A percentile compares a stretch with the other conserved stretches of the same genome.
phyloP scores from a whole-genome alignment of 2,113 vertebrate species.

The Caranx melampygus region DNA sequence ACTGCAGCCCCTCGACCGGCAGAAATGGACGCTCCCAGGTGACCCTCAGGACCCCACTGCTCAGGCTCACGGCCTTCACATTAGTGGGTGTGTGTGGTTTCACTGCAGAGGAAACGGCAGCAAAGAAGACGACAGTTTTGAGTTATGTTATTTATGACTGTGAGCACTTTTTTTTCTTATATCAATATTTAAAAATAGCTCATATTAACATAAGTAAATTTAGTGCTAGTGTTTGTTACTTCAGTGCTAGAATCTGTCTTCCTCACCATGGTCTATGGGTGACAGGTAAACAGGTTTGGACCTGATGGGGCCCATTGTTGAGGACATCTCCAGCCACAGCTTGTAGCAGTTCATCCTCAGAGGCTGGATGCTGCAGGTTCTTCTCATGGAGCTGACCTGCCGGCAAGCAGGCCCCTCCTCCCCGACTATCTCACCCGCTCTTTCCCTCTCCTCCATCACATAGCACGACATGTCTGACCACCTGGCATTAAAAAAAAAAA shows the following conservation, averaged over 20 bases:
- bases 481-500: slow-evolving; percentile 27
- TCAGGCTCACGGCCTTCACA: slow-evolving; percentile 84
- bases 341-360: slow-evolving; percentile 91
- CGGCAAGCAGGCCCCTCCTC: slow-evolving; percentile 77
- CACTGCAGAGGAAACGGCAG: slow-evolving; percentile 79
- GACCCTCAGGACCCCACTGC: slow-evolving; percentile 83
- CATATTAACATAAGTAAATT: not conserved
- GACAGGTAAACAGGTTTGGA: slow-evolving; percentile 88
- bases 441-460: slow-evolving; percentile 76
- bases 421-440: slow-evolving; percentile 70
- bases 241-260: not conserved
- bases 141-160: not conserved
- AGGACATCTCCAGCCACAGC: slow-evolving; percentile 90
- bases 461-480: slow-evolving; percentile 84
- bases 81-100: slow-evolving; percentile 86
- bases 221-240: no score
- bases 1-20: slow-evolving; percentile 81
- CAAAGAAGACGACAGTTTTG: not conserved
- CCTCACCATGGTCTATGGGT: slow-evolving; percentile 90
- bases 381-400: slow-evolving; percentile 51
- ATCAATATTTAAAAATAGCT: not conserved
- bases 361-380: slow-evolving; percentile 85
- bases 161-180: not conserved
- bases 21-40: slow-evolving; percentile 86
- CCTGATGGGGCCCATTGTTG: slow-evolving; percentile 82